These are phyloP conservation scores for Oreotrochilus melanogaster DNA, from an alignment of 2,113 vertebrate species.

Conservation along the genomic window DNA sequence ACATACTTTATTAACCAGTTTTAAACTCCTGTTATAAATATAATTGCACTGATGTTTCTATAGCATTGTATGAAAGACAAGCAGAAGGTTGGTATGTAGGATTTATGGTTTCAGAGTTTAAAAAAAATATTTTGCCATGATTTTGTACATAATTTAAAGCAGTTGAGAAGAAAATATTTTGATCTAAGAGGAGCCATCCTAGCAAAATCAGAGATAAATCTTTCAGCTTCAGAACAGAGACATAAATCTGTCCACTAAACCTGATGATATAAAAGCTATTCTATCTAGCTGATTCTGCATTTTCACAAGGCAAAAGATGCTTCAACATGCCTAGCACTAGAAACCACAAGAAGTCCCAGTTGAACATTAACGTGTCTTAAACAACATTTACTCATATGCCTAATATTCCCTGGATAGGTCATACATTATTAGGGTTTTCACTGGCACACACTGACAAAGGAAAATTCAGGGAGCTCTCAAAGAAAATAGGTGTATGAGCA, in stretches of 20 bases:
- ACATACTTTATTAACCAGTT: background rate
- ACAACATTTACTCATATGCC: constrained; percentile 16
- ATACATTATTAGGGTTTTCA: constrained; percentile 3
- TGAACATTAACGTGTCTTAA: constrained; percentile 9
- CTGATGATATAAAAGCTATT: constrained; percentile 31
- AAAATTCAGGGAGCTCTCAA: background rate
- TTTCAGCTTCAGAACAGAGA: background rate
- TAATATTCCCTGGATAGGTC: background rate
- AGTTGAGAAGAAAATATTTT: constrained; percentile 30
- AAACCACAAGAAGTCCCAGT: constrained; percentile 24
- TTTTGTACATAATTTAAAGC: constrained; percentile 13
- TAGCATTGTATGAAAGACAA: background rate
- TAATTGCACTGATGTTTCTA: background rate
- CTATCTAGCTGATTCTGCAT: constrained; percentile 23
- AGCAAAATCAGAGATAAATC: constrained; percentile 39
- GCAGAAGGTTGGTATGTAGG: background rate
- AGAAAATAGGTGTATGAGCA: background rate
- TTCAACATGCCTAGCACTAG: background rate
- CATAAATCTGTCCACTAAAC: constrained; percentile 39
- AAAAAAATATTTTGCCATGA: background rate
- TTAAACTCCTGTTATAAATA: background rate
- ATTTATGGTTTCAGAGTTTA: background rate
- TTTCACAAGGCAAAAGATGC: constrained; percentile 25
- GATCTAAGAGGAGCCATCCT: background rate
- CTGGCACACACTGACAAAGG: background rate